Evolutionary conservation across 2,797 vertebrate species (phyloP).

Genomic region (Premnoplex brunnescens): DNA sequence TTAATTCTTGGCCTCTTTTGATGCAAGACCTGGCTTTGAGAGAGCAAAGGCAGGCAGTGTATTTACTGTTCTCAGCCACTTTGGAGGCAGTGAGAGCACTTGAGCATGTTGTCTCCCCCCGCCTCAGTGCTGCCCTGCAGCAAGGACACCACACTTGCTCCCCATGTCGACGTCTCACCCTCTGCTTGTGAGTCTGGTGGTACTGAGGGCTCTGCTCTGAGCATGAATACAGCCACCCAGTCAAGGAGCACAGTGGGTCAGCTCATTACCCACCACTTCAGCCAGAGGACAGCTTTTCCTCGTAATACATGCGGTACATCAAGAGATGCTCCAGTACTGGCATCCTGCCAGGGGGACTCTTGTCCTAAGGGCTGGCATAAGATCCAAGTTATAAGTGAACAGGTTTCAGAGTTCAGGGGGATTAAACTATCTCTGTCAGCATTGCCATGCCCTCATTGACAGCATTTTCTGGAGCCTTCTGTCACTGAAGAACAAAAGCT

Average conservation of each 20-base stretch:
- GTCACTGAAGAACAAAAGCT: slow-evolving; percentile 39
- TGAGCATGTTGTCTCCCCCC: fast-evolving
- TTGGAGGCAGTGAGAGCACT: neutral
- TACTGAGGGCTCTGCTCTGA: neutral
- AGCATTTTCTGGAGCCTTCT: slow-evolving; percentile 30
- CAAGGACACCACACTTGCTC: fast-evolving
- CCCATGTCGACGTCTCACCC: neutral
- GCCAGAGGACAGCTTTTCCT: neutral
- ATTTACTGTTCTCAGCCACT: neutral
- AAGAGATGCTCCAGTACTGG: neutral
- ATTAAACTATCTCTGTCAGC: neutral
- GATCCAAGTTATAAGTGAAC: neutral
- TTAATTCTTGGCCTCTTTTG: neutral
- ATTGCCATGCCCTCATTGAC: neutral
- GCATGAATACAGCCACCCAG: neutral
- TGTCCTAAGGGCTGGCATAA: neutral
- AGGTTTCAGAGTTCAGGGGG: neutral
- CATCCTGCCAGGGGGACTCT: neutral
- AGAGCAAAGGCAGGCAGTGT: neutral
- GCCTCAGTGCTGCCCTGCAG: neutral
- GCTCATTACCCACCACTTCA: neutral
- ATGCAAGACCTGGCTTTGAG: neutral
- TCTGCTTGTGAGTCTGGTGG: neutral
- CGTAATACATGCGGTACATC: fast-evolving
- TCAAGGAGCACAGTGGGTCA: neutral